A percentile compares a stretch with the other conserved stretches of the same genome.
Conservation (phyloP, 2,113 vertebrate genomes). For the Arenaria interpres region DNA sequence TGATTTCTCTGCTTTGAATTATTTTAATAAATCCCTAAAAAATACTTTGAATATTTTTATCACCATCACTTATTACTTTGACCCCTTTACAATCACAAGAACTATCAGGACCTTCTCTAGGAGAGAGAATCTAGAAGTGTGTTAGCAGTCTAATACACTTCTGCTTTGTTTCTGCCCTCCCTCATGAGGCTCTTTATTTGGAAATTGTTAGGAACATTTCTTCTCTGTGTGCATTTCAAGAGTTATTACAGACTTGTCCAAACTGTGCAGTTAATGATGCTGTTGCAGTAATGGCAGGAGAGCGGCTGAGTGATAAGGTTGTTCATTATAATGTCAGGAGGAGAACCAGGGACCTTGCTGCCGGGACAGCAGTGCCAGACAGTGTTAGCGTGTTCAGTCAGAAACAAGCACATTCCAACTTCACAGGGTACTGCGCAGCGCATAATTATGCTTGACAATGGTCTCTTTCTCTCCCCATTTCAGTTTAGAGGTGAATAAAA, state of each 20-base stretch:
- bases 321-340: not conserved
- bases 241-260: not conserved
- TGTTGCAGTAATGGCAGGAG: not conserved
- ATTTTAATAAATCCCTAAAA: not conserved
- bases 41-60: not conserved
- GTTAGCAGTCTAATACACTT: not conserved
- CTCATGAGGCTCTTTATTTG: not conserved
- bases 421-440: not conserved
- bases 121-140: not conserved
- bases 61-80: not conserved
- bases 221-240: not conserved
- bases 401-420: not conserved
- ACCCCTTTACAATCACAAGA: not conserved
- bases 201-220: not conserved
- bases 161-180: not conserved
- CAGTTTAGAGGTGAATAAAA: not conserved
- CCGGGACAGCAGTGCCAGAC: not conserved
- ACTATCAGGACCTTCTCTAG: not conserved
- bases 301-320: not conserved
- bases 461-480: not conserved
- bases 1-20: not conserved
- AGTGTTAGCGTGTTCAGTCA: not conserved
- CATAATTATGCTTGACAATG: not conserved
- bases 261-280: not conserved
- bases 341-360: not conserved